Percentiles rank a stretch among this genome's conserved stretches.
Evolutionary conservation across 2,888 invertebrate genomes (phyloP).

Genomic region (Dendrolimus pini): DNA sequence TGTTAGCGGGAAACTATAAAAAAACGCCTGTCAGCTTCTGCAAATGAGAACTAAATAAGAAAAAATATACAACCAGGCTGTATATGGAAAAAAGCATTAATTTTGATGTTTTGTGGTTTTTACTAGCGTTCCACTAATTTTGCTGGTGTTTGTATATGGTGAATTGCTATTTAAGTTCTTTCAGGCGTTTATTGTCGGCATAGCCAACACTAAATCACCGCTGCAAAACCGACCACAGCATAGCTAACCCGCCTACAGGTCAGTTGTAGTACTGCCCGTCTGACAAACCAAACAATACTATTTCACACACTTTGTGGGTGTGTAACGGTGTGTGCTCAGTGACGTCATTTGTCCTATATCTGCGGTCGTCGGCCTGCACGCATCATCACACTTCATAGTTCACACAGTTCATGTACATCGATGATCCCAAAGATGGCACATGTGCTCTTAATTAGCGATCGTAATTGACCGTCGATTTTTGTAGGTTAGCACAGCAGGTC

Average conservation of each 20-base stretch:
- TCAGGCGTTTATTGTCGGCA: too few relatives aligned
- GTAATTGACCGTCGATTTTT: not conserved
- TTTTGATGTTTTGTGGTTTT: too few relatives aligned
- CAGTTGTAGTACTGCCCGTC: not conserved
- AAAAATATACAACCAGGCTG: too few relatives aligned
- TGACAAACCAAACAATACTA: slow-evolving; percentile 16
- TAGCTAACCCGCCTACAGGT: not conserved
- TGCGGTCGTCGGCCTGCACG: slow-evolving; percentile 27
- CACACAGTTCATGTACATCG: slow-evolving; percentile 15
- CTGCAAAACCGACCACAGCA: not conserved
- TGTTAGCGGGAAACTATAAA: too few relatives aligned
- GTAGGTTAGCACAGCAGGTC: not conserved
- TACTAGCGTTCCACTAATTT: too few relatives aligned
- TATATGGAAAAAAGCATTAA: too few relatives aligned
- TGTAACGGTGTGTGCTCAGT: slow-evolving; percentile 17
- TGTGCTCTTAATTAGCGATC: not conserved
- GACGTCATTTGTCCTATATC: slow-evolving; percentile 35
- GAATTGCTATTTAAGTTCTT: too few relatives aligned
- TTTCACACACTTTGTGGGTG: slow-evolving; percentile 17
- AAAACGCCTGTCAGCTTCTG: too few relatives aligned
- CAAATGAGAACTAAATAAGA: too few relatives aligned
- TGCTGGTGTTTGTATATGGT: too few relatives aligned
- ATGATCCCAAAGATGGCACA: not conserved
- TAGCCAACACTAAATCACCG: not conserved
- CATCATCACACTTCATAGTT: slow-evolving; percentile 17